Conservation (phyloP, 2,797 vertebrate species). For the Knipowitschia caucasica region DNA sequence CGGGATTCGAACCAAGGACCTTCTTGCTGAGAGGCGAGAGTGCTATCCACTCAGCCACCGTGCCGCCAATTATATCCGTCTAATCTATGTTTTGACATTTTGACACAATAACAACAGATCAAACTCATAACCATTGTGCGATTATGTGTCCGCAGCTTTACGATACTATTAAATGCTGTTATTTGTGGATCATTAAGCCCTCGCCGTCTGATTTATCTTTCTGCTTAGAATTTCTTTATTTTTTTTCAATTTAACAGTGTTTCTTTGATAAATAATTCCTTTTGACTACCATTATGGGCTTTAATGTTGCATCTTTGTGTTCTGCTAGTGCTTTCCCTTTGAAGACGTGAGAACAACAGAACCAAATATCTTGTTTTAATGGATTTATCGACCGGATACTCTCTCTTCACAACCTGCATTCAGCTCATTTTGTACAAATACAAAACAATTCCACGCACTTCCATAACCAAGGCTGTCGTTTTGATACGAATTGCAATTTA, state of each 20-base stretch:
- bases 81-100: too few species aligned
- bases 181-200: neutral
- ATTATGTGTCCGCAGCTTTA: neutral
- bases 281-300: slow-evolving; percentile 43
- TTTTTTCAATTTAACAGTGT: slow-evolving; percentile 33
- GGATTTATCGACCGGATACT: slow-evolving; percentile 24
- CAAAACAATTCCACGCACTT: too few species aligned
- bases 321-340: slow-evolving; percentile 47
- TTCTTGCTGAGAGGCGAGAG: too few species aligned
- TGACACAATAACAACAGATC: too few species aligned
- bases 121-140: too few species aligned
- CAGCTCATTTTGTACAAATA: slow-evolving; percentile 37
- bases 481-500: too few species aligned
- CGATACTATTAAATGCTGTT: neutral
- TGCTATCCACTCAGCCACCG: too few species aligned
- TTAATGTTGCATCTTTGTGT: slow-evolving; percentile 51
- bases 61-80: too few species aligned
- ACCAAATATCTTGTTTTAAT: slow-evolving; percentile 37
- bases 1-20: too few species aligned
- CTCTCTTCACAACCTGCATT: slow-evolving; percentile 17
- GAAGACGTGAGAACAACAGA: slow-evolving; percentile 44
- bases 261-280: slow-evolving; percentile 66
- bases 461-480: too few species aligned
- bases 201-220: neutral
- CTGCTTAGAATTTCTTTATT: neutral